phyloP scores from a whole-genome alignment of 2,113 vertebrate species.

The Cacatua alba region DNA sequence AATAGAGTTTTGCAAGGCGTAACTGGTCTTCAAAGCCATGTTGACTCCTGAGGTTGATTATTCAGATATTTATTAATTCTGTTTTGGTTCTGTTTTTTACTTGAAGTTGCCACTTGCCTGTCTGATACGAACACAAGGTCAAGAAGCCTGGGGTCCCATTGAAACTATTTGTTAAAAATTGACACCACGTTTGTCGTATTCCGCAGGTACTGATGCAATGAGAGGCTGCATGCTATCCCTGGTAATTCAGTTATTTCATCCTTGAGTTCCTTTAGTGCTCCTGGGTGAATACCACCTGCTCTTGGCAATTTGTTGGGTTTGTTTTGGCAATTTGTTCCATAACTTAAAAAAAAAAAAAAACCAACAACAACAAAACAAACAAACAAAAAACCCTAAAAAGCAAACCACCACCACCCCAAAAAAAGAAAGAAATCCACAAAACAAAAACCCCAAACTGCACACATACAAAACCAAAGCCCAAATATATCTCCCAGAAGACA shows the following conservation, averaged over 20 bases:
- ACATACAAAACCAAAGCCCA: not conserved
- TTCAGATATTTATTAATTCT: not conserved
- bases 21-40: not conserved
- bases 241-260: slow-evolving; percentile 34
- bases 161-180: not conserved
- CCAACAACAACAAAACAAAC: too few species aligned
- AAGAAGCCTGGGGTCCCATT: not conserved
- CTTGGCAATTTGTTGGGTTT: slow-evolving; percentile 32
- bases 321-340: slow-evolving; percentile 14
- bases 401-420: not conserved
- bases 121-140: not conserved
- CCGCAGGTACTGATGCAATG: not conserved
- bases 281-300: slow-evolving; percentile 49
- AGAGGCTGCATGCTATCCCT: not conserved
- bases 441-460: not conserved
- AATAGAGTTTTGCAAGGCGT: not conserved
- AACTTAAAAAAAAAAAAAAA: not conserved
- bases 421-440: not conserved
- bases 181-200: not conserved
- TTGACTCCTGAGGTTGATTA: not conserved
- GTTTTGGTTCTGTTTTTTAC: not conserved
- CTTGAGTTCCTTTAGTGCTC: slow-evolving; percentile 30
- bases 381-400: too few species aligned
- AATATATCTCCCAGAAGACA: not conserved
- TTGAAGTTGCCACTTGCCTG: not conserved